Percentiles rank a stretch among this genome's conserved stretches.
phyloP scores from a whole-genome alignment of 2,888 invertebrate species.

The Cheilosia variabilis region DNA sequence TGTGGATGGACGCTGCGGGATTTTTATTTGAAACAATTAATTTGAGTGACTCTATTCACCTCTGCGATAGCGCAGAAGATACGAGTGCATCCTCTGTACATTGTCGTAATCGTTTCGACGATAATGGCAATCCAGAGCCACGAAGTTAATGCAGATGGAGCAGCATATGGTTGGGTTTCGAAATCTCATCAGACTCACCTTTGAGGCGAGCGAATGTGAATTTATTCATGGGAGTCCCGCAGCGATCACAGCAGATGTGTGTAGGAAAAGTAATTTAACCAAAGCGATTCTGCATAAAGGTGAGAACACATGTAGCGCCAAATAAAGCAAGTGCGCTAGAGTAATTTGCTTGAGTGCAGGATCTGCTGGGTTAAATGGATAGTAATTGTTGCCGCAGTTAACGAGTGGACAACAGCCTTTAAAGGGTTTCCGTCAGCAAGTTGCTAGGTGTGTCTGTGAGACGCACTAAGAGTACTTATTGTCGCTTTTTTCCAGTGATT shows the following conservation, averaged over 20 bases:
- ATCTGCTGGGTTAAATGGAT: not conserved
- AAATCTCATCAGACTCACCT: slow-evolving; percentile 48
- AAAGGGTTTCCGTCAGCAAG: not conserved
- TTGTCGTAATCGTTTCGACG: slow-evolving; percentile 44
- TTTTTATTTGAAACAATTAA: slow-evolving; percentile 72
- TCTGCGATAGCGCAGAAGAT: slow-evolving; percentile 22
- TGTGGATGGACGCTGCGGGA: slow-evolving; percentile 50
- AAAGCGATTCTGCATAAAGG: slow-evolving; percentile 15
- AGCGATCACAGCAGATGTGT: slow-evolving; percentile 33
- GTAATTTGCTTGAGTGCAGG: slow-evolving; percentile 5
- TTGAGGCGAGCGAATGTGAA: slow-evolving; percentile 14
- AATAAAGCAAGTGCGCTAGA: slow-evolving; percentile 1
- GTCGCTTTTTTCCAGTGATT: too few relatives aligned
- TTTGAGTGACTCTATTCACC: slow-evolving; percentile 51
- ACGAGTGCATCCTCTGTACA: slow-evolving; percentile 6
- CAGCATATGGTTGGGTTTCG: slow-evolving; percentile 10
- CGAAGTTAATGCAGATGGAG: not conserved
- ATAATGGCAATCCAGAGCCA: slow-evolving; percentile 40
- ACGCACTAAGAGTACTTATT: too few relatives aligned
- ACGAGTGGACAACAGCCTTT: not conserved
- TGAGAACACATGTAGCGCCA: slow-evolving; percentile 42
- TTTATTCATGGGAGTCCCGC: slow-evolving; percentile 31
- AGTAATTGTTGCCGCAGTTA: not conserved
- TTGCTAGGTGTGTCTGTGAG: too few relatives aligned
- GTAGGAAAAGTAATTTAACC: slow-evolving; percentile 26